Percentiles rank a stretch among this genome's conserved stretches.
These are phyloP conservation scores for Stegodyphus dumicola DNA, from an alignment of 1,140 invertebrate genomes.

Conservation along the genomic window DNA sequence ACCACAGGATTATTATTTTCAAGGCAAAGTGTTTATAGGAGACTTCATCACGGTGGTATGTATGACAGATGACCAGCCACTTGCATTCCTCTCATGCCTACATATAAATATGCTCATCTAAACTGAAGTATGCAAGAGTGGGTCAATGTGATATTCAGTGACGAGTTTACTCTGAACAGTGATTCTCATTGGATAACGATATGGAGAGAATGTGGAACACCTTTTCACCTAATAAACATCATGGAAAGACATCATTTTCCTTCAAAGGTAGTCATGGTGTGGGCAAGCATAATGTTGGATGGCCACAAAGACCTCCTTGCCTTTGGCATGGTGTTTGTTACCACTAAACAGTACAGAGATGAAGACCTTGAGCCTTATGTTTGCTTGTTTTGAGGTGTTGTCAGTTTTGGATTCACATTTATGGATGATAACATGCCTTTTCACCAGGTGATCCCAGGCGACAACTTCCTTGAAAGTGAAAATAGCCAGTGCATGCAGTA, in stretches of 20 bases:
- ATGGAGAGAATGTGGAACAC: neutral
- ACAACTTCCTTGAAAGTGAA: constrained; percentile 11
- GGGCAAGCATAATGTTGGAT: neutral
- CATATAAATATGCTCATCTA: neutral
- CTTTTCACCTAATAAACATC: neutral
- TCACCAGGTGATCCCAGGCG: neutral
- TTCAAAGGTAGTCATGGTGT: neutral
- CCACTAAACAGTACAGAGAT: neutral
- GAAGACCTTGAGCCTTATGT: constrained; percentile 1
- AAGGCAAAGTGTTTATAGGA: constrained; percentile 5
- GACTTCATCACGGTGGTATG: neutral
- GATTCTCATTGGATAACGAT: neutral
- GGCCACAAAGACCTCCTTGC: neutral
- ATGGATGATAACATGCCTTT: neutral
- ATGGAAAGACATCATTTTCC: constrained; percentile 69
- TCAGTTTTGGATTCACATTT: neutral
- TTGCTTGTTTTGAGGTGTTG: neutral
- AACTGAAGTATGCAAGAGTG: neutral
- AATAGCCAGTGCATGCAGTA: neutral
- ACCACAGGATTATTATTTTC: neutral
- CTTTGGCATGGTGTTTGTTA: neutral
- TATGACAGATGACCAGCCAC: neutral
- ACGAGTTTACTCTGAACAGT: neutral
- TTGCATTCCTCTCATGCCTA: neutral
- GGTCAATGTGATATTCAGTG: neutral